These are phyloP conservation scores for Gymnoscopelus braueri DNA, from an alignment of 2,797 vertebrate genomes.

Conservation along the genomic window DNA sequence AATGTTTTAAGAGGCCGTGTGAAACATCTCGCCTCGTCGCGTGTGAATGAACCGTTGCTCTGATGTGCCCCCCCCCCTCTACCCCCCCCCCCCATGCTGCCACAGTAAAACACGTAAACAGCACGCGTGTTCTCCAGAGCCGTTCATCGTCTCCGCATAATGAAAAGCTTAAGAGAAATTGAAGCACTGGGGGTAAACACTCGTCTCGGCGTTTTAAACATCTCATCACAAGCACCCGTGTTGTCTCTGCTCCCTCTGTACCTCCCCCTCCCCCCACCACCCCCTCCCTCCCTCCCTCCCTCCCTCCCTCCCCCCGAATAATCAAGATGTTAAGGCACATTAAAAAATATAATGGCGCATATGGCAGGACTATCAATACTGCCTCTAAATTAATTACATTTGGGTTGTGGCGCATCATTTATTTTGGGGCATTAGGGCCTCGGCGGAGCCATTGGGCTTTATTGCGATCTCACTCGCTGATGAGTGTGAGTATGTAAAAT, in stretches of 20 bases:
- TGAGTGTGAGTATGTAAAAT: constrained; percentile 96
- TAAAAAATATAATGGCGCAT: constrained; percentile 96
- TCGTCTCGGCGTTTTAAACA: constrained; percentile 76
- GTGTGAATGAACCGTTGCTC: too few species aligned
- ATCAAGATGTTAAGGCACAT: constrained; percentile 98
- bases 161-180: constrained; percentile 83
- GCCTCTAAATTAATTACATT: constrained; percentile 99
- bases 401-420: constrained; percentile 98
- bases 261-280: constrained; percentile 35
- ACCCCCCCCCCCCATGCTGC: not conserved
- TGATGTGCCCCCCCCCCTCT: not conserved
- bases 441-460: constrained; percentile 97
- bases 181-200: constrained; percentile 73
- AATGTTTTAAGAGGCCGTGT: too few species aligned
- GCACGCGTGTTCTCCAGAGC: constrained; percentile 57
- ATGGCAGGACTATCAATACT: constrained; percentile 99
- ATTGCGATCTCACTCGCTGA: constrained; percentile 97
- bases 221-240: constrained; percentile 71
- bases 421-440: constrained; percentile 95
- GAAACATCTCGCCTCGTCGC: too few species aligned
- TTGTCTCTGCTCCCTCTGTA: constrained; percentile 59
- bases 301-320: constrained; percentile 71
- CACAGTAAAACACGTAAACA: constrained; percentile 60
- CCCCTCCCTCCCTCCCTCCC: constrained; percentile 50
- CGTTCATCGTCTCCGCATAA: constrained; percentile 74